Evolutionary conservation across 1,140 invertebrate genomes (phyloP), one percentile per base, ranked within the genome.

Genomic region (Oedothorax gibbosus): DNA sequence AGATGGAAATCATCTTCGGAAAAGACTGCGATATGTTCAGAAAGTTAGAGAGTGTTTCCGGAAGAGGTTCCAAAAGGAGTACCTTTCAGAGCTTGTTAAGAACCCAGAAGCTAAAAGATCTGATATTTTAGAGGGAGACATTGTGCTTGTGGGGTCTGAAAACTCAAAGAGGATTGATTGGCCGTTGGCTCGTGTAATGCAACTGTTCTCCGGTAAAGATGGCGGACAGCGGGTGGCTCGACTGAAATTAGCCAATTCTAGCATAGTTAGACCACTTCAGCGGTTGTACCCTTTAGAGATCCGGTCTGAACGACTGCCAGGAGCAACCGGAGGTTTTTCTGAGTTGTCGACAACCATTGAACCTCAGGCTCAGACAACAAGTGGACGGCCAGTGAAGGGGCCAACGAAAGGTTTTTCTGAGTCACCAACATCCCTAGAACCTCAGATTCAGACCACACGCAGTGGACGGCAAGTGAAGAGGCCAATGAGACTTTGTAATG

Each of bases 281-380:
- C 85, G 87, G 75, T 20, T 89, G 50, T 88, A 87, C 50, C 54
- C 76, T 0, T 50, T 88, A 64, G 87, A 86, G 60, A 4, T 76
- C 18, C 35, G 35, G 35, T 35, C 35, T 35, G 35, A 35, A 35
- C 35, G 5, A 5, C 35, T 35, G 35, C 35, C 35, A 35, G 5
- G 35, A 35, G 35, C 35, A 2, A 35, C 35, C 5, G 35, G 2
- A 35, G 35, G 35, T 35, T 35, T 1, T 35, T 5, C 35, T 35
- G 35, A 35, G 35, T 5, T 35, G 5, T 5, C 35, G 1, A 35
- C 35, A 5, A 2, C 35, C 35, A 35, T 35, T 2, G 35, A 35
- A 35, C 35, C 35, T 35, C 35, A 35, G 35, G 5, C 35, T n/a
- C n/a, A n/a, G n/a, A n/a, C n/a, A n/a, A n/a, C n/a, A n/a, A n/a